A percentile compares a stretch with the other conserved stretches of the same genome.
These are phyloP conservation scores for Brienomyrus longianalis DNA, from an alignment of 2,113 vertebrate species.

Conservation along the genomic window DNA sequence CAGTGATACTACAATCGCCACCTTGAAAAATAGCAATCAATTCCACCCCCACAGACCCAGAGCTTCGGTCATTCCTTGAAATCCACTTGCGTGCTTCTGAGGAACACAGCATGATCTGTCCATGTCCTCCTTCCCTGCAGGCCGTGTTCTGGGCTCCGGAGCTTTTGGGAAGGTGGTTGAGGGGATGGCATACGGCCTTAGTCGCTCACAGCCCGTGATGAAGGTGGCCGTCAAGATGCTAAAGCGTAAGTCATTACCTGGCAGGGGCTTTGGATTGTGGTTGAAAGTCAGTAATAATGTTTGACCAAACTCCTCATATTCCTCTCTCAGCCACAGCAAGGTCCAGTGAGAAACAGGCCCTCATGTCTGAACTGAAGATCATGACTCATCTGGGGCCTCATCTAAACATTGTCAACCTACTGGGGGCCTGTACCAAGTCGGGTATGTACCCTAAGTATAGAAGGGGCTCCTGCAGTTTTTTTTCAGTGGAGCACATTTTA, in stretches of 20 bases:
- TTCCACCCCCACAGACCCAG: neutral
- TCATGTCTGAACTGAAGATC: constrained; percentile 99
- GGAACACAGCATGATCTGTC: neutral
- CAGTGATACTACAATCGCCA: neutral
- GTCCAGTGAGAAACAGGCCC: constrained; percentile 95
- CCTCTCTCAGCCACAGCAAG: constrained; percentile 80
- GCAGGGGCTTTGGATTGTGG: neutral
- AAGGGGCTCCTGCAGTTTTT: constrained; percentile 15
- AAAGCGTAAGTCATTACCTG: constrained; percentile 75
- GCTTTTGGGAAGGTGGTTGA: constrained; percentile 98
- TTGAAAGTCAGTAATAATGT: neutral
- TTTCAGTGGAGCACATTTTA: constrained; percentile 46
- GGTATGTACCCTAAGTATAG: constrained; percentile 55
- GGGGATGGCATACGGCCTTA: constrained; percentile 90
- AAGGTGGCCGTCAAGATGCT: constrained; percentile 99
- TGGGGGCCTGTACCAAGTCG: constrained; percentile 96
- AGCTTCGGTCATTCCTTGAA: neutral
- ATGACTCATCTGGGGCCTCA: constrained; percentile 98
- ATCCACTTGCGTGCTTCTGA: neutral
- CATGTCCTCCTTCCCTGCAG: constrained; percentile 49
- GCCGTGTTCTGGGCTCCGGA: constrained; percentile 91
- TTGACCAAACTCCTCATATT: neutral
- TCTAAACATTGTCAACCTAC: constrained; percentile 92
- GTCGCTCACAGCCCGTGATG: constrained; percentile 92
- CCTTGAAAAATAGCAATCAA: neutral